A percentile compares a stretch with the other conserved stretches of the same genome.
Evolutionary conservation across 2,113 vertebrate species (phyloP).

Genomic region (Sinocyclocheilus anophthalmus): DNA sequence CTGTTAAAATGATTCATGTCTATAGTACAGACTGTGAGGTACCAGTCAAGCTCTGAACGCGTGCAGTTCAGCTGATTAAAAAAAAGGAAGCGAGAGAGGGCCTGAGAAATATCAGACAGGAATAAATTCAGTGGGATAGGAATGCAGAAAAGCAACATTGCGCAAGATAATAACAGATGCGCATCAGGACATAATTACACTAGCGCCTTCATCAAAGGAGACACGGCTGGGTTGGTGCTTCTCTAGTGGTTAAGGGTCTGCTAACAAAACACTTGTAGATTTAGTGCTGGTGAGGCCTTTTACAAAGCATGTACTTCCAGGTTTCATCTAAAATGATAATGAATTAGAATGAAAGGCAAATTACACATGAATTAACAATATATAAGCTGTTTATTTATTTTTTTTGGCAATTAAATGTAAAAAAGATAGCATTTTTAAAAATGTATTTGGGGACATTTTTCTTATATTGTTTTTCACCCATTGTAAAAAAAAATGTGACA

Average conservation of each 20-base stretch:
- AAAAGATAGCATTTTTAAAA: background rate
- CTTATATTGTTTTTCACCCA: background rate
- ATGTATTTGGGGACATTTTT: background rate
- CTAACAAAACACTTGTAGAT: background rate
- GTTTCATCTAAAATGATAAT: background rate
- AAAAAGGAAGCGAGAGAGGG: background rate
- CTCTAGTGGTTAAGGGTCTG: background rate
- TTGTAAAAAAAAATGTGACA: background rate
- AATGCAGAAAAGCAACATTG: conserved; percentile 59
- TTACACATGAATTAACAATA: background rate
- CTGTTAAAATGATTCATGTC: background rate
- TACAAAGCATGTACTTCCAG: background rate
- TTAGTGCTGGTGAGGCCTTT: background rate
- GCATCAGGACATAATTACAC: background rate
- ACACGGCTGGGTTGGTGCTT: background rate
- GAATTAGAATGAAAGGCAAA: background rate
- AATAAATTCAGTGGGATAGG: conserved; percentile 23
- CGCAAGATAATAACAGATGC: conserved; percentile 38
- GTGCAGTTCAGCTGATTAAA: background rate
- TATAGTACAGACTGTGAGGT: background rate
- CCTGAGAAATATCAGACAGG: background rate
- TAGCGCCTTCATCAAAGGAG: background rate
- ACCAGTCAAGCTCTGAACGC: background rate
- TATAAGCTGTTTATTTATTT: background rate
- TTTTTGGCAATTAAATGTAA: background rate